A percentile compares a stretch with the other conserved stretches of the same genome.
phyloP scores from a whole-genome alignment of 2,888 invertebrate genomes.

The Tachystola acroxantha region DNA sequence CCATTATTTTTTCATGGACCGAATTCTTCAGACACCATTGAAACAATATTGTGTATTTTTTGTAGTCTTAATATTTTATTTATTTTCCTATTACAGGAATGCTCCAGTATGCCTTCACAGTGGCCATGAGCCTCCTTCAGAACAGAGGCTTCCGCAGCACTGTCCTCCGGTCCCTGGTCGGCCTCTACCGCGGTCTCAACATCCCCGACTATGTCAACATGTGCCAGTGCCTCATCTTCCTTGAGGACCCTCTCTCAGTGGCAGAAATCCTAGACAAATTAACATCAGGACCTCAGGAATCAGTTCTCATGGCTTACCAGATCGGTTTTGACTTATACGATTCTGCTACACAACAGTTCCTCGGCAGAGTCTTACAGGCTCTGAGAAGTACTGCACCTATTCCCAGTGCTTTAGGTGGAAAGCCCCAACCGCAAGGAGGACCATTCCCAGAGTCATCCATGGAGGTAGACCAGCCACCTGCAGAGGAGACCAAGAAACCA shows the following conservation, averaged over 20 bases:
- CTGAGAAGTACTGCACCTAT: constrained; percentile 89
- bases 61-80: too few relatives aligned
- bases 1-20: too few relatives aligned
- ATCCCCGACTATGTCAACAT: constrained; percentile 98
- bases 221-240: constrained; percentile 97
- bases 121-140: constrained; percentile 97
- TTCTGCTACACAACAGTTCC: constrained; percentile 98
- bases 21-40: too few relatives aligned
- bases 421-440: constrained; percentile 83
- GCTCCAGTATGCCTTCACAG: constrained; percentile 96
- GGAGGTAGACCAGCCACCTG: constrained; percentile 63
- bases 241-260: constrained; percentile 95
- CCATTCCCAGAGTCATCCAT: constrained; percentile 71
- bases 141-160: constrained; percentile 95
- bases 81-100: constrained; percentile 82
- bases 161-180: constrained; percentile 92
- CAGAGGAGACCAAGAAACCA: constrained; percentile 61
- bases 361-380: constrained; percentile 91
- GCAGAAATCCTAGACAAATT: constrained; percentile 95
- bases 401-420: constrained; percentile 85
- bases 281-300: constrained; percentile 86
- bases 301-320: constrained; percentile 97
- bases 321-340: constrained; percentile 99
- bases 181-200: constrained; percentile 91
- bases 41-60: too few relatives aligned